Percentiles rank a stretch among this genome's conserved stretches.
These are phyloP conservation scores for Sylvilagus bachmani DNA, from an alignment of 2,113 vertebrate species.

Conservation along the genomic window DNA sequence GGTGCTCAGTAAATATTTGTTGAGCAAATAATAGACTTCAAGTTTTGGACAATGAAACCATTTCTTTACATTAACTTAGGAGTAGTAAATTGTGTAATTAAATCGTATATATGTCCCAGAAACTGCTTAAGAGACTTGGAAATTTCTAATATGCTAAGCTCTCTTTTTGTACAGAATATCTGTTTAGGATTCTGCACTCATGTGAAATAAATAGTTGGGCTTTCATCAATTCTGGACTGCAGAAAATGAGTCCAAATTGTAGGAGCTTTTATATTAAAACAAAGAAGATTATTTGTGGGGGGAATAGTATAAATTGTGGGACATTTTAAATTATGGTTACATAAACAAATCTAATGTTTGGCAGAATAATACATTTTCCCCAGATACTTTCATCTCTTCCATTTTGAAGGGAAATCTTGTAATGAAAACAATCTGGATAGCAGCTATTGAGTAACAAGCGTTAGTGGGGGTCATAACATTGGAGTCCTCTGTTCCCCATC, in stretches of 20 bases:
- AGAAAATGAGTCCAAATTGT: conserved; percentile 20
- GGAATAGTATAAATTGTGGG: neutral
- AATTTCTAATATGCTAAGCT: neutral
- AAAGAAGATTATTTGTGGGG: neutral
- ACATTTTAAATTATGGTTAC: neutral
- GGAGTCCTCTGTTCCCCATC: neutral
- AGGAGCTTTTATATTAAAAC: neutral
- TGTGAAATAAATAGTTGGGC: neutral
- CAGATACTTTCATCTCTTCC: neutral
- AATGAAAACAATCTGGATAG: neutral
- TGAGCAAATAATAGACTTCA: neutral
- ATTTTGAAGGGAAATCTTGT: conserved; percentile 1
- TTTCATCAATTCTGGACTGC: neutral
- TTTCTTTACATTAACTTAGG: neutral
- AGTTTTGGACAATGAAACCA: neutral
- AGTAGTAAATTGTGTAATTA: neutral
- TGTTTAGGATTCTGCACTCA: conserved; percentile 21
- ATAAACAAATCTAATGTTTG: conserved; percentile 3
- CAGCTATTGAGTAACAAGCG: neutral
- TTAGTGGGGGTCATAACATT: too few relatives aligned
- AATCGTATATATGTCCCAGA: neutral
- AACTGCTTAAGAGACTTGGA: conserved; percentile 18
- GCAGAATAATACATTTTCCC: neutral
- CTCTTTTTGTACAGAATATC: neutral
- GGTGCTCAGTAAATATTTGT: neutral